Evolutionary conservation across 2,888 invertebrate genomes (phyloP).

Genomic region (Andrena haemorrhoa): DNA sequence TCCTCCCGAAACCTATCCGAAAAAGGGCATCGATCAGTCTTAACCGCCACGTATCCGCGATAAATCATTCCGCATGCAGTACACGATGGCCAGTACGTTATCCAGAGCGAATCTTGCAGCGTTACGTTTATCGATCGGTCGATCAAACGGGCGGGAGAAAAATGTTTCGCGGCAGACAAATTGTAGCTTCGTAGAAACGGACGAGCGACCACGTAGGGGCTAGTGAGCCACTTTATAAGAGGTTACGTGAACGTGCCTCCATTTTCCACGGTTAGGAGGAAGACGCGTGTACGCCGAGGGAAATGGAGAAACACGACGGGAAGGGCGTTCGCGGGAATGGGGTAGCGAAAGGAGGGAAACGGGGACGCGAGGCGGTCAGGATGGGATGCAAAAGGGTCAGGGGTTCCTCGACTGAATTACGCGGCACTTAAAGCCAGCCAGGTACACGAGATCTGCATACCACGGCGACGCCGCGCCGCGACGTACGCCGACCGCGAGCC

Average conservation of each 20-base stretch:
- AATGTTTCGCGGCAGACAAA: slow-evolving; percentile 35
- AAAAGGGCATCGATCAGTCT: slow-evolving; percentile 23
- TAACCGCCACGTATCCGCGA: slow-evolving; percentile 30
- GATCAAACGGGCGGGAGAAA: slow-evolving; percentile 25
- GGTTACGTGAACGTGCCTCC: slow-evolving; percentile 17
- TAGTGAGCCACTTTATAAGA: slow-evolving; percentile 6
- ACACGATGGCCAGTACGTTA: slow-evolving; percentile 22
- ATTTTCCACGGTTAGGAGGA: slow-evolving; percentile 22
- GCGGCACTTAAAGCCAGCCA: slow-evolving; percentile 77
- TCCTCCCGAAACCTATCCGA: background rate
- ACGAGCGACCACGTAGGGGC: background rate
- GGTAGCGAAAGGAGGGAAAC: background rate
- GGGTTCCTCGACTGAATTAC: slow-evolving; percentile 76
- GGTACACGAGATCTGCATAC: slow-evolving; percentile 80
- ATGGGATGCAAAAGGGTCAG: slow-evolving; percentile 52
- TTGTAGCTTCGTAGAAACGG: slow-evolving; percentile 20
- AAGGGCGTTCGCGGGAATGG: background rate
- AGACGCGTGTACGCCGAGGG: slow-evolving; percentile 1
- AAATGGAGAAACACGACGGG: background rate
- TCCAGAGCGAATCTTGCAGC: slow-evolving; percentile 37
- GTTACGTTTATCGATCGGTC: slow-evolving; percentile 31
- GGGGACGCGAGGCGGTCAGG: slow-evolving; percentile 27
- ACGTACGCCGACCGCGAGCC: slow-evolving; percentile 46
- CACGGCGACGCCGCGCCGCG: slow-evolving; percentile 65
- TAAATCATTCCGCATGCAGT: slow-evolving; percentile 43